A percentile compares a stretch with the other conserved stretches of the same genome.
These are phyloP conservation scores for Glyptemys insculpta DNA, from an alignment of 2,797 vertebrate species.

Conservation along the genomic window DNA sequence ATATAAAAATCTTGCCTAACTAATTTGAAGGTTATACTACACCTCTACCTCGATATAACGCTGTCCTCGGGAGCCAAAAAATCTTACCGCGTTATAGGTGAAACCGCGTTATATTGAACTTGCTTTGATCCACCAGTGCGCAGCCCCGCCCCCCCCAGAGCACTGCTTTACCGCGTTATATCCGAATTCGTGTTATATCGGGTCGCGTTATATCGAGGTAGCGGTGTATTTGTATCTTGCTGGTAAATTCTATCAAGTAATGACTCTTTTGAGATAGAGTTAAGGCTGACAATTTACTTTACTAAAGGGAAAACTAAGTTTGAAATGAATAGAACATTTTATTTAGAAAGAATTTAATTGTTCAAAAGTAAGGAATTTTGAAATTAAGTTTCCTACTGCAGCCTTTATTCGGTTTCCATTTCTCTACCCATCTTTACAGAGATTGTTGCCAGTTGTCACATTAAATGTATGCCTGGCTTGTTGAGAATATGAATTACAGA, in stretches of 20 bases:
- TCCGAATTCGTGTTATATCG: too few relatives aligned
- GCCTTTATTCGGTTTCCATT: not conserved
- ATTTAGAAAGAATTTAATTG: not conserved
- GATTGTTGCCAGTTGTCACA: not conserved
- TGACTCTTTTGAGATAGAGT: conserved; percentile 21
- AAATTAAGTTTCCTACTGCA: not conserved
- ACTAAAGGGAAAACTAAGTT: conserved; percentile 18
- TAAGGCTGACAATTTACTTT: conserved; percentile 43
- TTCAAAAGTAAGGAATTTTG: conserved; percentile 22
- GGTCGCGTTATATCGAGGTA: too few relatives aligned
- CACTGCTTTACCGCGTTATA: too few relatives aligned
- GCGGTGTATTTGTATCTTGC: not conserved
- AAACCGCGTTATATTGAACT: too few relatives aligned
- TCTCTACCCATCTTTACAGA: not conserved
- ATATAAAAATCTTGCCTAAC: conserved; percentile 53
- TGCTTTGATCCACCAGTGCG: too few relatives aligned
- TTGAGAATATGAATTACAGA: not conserved
- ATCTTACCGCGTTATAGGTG: too few relatives aligned
- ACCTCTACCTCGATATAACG: too few relatives aligned
- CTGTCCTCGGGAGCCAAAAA: too few relatives aligned
- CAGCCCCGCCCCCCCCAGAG: too few relatives aligned
- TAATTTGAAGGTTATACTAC: conserved; percentile 39
- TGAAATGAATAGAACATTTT: not conserved
- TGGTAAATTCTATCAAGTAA: conserved; percentile 37
- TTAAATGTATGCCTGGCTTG: not conserved